Evolutionary conservation across 2,113 vertebrate species (phyloP), one percentile per base, ranked within the genome.

Genomic region (Colaptes auratus): DNA sequence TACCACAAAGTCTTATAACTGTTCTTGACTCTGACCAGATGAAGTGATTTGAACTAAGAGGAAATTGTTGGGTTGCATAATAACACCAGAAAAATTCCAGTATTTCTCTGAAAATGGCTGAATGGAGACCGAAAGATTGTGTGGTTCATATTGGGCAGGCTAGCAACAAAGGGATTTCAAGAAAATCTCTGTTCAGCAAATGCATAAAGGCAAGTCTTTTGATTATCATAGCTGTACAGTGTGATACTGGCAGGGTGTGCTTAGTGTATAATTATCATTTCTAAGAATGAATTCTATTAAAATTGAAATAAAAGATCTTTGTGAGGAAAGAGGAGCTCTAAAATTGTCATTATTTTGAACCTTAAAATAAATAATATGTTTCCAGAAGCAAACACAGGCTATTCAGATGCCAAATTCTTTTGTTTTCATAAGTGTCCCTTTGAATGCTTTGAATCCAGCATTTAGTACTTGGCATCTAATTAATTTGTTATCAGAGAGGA

Each of bases 401-500:
- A 86, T 88, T 91, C 74, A 86, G 52, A 69, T 96, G 64, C 72
- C 66, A 91, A 95, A 89, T 55, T 92, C 31, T 63, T 97, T 95
- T 95, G 36, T 95, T 95, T 87, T 55, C 52, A 3, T 73, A 64
- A 92, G 31, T 85, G 61, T 69, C 50, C 33, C n/a, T 89, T 88
- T 86, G 65, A 96, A 88, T 83, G n/a, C 18, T 36, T 66, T 94
- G 79, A 91, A 82, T 88, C 9, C 36, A 77, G 61, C 64, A 83
- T 91, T 96, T 95, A 93, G 69, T 46, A 92, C 81, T 96, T 97
- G 75, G 46, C 92, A 91, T 92, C 75, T 96, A 96, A 93, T 97
- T 97, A 94, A 92, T 93, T 96, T 94, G 82, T 94, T 97, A 93
- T 83, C 80, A 91, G 16, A 53, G 44, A 44, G 72, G 28, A 93